Conservation (phyloP, 2,797 vertebrate genomes). For the Heteromormyrus szaboi region DNA sequence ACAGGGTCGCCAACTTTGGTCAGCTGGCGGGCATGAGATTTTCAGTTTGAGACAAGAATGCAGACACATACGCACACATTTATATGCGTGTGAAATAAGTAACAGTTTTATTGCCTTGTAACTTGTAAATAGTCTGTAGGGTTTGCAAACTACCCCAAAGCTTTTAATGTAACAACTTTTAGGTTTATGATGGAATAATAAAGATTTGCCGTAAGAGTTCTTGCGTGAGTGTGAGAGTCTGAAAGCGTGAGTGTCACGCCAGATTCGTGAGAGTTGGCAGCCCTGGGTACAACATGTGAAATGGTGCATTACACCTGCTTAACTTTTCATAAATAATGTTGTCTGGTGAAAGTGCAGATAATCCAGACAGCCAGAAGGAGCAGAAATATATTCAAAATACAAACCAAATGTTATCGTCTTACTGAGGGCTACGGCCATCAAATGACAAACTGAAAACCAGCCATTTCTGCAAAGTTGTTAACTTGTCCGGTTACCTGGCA, state of each 20-base stretch:
- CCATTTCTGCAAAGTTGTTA: not conserved
- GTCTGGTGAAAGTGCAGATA: not conserved
- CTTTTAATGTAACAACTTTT: not conserved
- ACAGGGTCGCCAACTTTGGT: not conserved
- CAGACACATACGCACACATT: not conserved
- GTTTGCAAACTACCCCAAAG: not conserved
- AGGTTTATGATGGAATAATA: not conserved
- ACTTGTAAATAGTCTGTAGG: not conserved
- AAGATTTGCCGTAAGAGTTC: not conserved
- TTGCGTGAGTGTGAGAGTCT: not conserved
- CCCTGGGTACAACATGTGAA: not conserved
- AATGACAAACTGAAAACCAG: not conserved
- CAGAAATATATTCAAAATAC: not conserved
- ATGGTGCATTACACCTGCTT: not conserved
- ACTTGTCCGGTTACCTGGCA: not conserved
- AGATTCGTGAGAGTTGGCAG: not conserved
- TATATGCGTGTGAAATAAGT: not conserved
- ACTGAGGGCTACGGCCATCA: not conserved
- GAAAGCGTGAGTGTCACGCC: not conserved
- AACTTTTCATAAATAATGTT: not conserved
- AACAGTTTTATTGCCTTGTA: not conserved
- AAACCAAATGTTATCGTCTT: not conserved
- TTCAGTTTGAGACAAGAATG: not conserved
- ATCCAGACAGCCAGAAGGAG: not conserved
- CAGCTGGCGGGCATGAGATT: not conserved